These are phyloP conservation scores for Drosophila navojoa DNA, from an alignment of 1,140 invertebrate species.

Conservation along the genomic window DNA sequence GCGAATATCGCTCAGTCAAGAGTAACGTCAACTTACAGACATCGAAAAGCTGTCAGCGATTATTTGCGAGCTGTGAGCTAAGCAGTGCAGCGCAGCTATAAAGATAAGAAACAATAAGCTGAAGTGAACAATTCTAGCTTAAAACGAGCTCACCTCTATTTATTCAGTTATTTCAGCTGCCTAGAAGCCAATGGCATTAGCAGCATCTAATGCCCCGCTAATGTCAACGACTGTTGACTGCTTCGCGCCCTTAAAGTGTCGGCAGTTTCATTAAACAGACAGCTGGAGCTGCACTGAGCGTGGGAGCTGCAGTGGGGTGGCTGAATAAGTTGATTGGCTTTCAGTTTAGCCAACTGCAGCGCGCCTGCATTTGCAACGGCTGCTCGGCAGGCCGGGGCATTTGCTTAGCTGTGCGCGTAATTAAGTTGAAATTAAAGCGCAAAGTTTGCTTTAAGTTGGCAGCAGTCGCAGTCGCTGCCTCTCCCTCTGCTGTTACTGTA, in stretches of 20 bases:
- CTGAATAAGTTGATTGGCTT: constrained; percentile 73
- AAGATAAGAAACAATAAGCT: no score
- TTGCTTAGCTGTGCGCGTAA: constrained; percentile 45
- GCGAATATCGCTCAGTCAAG: no score
- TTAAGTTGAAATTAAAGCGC: constrained; percentile 78
- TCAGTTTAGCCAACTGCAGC: constrained; percentile 48
- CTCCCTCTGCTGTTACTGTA: background rate
- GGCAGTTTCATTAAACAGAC: constrained; percentile 68
- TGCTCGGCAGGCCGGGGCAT: constrained; percentile 15
- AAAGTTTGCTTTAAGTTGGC: constrained; percentile 78
- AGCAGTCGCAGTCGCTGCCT: background rate
- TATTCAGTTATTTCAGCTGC: no score
- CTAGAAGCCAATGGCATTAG: no score
- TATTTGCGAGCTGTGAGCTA: no score
- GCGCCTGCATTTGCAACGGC: constrained; percentile 25
- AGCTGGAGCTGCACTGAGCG: background rate
- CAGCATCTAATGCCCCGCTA: constrained; percentile 51
- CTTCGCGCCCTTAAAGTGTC: constrained; percentile 64
- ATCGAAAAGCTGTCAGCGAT: no score
- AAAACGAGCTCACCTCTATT: no score
- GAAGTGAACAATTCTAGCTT: no score
- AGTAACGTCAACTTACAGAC: no score
- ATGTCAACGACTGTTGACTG: constrained; percentile 34
- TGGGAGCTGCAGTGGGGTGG: background rate
- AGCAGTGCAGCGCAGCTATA: no score